These are phyloP conservation scores for Orgyia antiqua DNA, from an alignment of 2,888 invertebrate species.

Conservation along the genomic window DNA sequence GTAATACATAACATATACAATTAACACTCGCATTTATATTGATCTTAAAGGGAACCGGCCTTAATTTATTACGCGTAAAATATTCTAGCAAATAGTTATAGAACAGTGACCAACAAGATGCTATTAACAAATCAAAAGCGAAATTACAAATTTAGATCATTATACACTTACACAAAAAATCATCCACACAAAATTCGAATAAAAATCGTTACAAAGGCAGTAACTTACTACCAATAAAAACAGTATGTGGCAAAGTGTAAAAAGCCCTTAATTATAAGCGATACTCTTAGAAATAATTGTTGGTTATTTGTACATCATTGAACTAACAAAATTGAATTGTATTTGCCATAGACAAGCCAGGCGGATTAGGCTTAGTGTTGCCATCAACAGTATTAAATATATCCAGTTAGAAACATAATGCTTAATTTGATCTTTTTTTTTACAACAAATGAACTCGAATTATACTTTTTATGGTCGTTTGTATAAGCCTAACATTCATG, in stretches of 20 bases:
- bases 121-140: no score
- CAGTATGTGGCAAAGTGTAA: neutral
- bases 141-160: no score
- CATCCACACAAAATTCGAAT: slow-evolving; percentile 8
- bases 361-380: neutral
- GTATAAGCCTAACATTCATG: no score
- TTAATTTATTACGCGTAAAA: no score
- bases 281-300: slow-evolving; percentile 47
- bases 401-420: neutral
- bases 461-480: no score
- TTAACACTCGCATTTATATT: no score
- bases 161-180: slow-evolving; percentile 4
- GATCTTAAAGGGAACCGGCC: no score
- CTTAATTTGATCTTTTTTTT: no score
- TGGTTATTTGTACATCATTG: slow-evolving; percentile 55
- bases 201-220: neutral
- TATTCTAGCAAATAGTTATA: no score
- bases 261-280: slow-evolving; percentile 34
- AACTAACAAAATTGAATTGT: slow-evolving; percentile 23
- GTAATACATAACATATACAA: no score
- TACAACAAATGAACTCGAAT: slow-evolving; percentile 11
- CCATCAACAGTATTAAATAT: neutral
- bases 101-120: no score
- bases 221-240: no score
- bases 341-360: slow-evolving; percentile 9